phyloP scores from a whole-genome alignment of 2,113 vertebrate genomes.

The Lepus timidus region DNA sequence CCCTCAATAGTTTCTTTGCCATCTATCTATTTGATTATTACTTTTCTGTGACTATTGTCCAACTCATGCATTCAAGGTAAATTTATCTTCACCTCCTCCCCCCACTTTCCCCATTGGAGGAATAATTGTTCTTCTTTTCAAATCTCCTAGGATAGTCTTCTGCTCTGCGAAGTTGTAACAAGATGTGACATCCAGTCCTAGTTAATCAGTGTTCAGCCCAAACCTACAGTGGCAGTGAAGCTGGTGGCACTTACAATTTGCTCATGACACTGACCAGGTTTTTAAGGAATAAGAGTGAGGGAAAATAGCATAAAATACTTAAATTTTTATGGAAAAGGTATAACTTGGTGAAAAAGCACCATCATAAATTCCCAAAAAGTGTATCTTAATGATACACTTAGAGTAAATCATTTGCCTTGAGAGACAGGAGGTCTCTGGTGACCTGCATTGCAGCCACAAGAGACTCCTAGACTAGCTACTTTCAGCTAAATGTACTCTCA shows the following conservation, averaged over 20 bases:
- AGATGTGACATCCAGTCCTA: constrained; percentile 94
- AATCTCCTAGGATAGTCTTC: constrained; percentile 88
- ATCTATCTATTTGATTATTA: not conserved
- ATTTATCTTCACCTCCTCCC: not conserved
- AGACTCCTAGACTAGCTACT: constrained; percentile 96
- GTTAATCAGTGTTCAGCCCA: constrained; percentile 92
- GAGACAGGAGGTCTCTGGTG: constrained; percentile 96
- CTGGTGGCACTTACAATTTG: constrained; percentile 85
- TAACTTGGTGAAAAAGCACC: constrained; percentile 90
- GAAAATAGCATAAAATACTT: constrained; percentile 89
- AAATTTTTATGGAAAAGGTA: constrained; percentile 92
- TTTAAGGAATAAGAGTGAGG: constrained; percentile 85
- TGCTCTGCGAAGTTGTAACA: constrained; percentile 91
- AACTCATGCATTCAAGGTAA: not conserved
- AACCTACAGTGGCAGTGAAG: constrained; percentile 79
- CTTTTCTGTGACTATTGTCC: not conserved
- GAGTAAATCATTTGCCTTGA: constrained; percentile 96
- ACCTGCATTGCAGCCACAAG: constrained; percentile 94
- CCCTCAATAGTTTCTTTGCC: not conserved
- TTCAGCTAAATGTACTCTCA: constrained; percentile 99
- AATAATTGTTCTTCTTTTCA: constrained; percentile 85
- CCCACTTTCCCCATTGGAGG: constrained; percentile 59
- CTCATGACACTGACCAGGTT: constrained; percentile 87
- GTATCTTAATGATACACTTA: constrained; percentile 98
- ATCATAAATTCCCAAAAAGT: constrained; percentile 92